Conservation (phyloP, 2,888 invertebrate genomes). For the Microctonus aethiopoides region DNA sequence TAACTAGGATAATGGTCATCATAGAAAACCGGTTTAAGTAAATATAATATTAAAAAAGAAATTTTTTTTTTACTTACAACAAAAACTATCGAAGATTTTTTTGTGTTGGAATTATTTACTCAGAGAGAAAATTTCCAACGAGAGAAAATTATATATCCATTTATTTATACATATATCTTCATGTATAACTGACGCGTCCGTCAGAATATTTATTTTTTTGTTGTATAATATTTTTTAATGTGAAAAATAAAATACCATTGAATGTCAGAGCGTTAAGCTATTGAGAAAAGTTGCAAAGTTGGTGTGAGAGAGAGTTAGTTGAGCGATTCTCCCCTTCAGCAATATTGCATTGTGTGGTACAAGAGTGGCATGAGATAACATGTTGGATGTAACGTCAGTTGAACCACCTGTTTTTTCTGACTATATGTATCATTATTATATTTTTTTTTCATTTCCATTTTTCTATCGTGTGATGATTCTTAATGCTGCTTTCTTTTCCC, state of each 20-base stretch:
- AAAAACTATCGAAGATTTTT: too few species aligned
- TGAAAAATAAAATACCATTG: background rate
- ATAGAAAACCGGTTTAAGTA: background rate
- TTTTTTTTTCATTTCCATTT: constrained; percentile 6
- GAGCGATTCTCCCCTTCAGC: background rate
- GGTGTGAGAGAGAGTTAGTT: background rate
- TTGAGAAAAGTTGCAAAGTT: constrained; percentile 35
- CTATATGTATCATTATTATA: background rate
- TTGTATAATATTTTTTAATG: too few species aligned
- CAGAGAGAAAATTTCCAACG: too few species aligned
- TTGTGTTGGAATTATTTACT: too few species aligned
- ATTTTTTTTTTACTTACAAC: too few species aligned
- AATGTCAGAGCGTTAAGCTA: constrained; percentile 14
- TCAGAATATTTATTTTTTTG: constrained; percentile 1
- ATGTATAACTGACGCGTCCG: too few species aligned
- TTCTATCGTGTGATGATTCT: background rate
- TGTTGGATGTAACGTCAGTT: constrained; percentile 4
- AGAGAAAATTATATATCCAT: too few species aligned
- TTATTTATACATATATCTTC: too few species aligned
- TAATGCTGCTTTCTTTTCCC: background rate
- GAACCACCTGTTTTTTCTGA: constrained; percentile 21
- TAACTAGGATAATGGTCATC: background rate
- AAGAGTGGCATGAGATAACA: constrained; percentile 10
- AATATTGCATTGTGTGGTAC: constrained; percentile 23
- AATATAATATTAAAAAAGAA: too few species aligned